Evolutionary conservation across 2,113 vertebrate genomes (phyloP).

Genomic region (Chinchilla lanigera): DNA sequence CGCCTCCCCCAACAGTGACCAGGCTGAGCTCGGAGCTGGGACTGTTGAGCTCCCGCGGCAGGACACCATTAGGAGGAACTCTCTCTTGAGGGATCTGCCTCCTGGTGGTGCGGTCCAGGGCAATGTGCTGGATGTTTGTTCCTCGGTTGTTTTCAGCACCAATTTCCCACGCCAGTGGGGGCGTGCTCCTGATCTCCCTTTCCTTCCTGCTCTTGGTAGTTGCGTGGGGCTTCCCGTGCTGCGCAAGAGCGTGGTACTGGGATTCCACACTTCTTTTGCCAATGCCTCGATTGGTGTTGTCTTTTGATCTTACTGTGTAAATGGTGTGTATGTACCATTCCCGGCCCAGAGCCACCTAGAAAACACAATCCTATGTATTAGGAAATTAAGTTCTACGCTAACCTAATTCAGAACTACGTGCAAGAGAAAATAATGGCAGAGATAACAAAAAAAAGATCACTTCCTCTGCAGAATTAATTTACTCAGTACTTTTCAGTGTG

Average conservation of each 20-base stretch:
- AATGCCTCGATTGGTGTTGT: slow-evolving; percentile 87
- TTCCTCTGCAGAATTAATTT: neutral
- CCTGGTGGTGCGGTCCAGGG: slow-evolving; percentile 88
- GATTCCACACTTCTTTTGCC: slow-evolving; percentile 94
- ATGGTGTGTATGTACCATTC: slow-evolving; percentile 98
- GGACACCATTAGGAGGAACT: slow-evolving; percentile 78
- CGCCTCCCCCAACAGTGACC: slow-evolving; percentile 86
- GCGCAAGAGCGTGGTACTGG: slow-evolving; percentile 86
- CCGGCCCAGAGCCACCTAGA: slow-evolving; percentile 93
- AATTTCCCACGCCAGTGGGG: slow-evolving; percentile 87
- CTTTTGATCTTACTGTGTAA: slow-evolving; percentile 95
- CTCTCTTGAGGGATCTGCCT: slow-evolving; percentile 80
- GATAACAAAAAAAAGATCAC: neutral
- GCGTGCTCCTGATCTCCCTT: slow-evolving; percentile 83
- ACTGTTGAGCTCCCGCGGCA: slow-evolving; percentile 86
- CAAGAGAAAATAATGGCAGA: neutral
- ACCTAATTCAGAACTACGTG: neutral
- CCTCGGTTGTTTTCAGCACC: slow-evolving; percentile 91
- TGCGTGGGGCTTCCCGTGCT: slow-evolving; percentile 45
- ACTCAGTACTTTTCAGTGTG: neutral
- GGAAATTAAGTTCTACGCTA: neutral
- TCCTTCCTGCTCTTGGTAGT: slow-evolving; percentile 74
- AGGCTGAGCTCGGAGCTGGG: slow-evolving; percentile 80
- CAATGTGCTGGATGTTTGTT: slow-evolving; percentile 95
- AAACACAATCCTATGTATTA: slow-evolving; percentile 58